A percentile compares a stretch with the other conserved stretches of the same genome.
These are phyloP conservation scores for Lota lota DNA, from an alignment of 2,113 vertebrate genomes.

Conservation along the genomic window DNA sequence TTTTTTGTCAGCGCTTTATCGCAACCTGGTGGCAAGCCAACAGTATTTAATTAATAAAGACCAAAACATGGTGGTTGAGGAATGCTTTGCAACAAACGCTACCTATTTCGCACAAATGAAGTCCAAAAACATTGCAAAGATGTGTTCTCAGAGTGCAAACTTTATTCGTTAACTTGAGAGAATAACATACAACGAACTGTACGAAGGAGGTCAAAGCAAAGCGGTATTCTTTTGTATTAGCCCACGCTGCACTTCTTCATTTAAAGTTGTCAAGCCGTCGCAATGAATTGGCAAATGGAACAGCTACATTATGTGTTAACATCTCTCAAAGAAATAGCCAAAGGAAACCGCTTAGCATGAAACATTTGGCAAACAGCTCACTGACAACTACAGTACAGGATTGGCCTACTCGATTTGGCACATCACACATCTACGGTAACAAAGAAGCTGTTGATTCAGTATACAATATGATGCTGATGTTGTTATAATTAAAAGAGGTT, in stretches of 20 bases:
- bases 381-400: not conserved
- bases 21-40: conserved; percentile 33
- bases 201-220: conserved; percentile 40
- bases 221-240: conserved; percentile 26
- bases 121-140: too few relatives aligned
- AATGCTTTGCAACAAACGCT: not conserved
- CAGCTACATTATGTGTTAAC: not conserved
- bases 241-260: conserved; percentile 3
- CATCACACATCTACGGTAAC: conserved; percentile 43
- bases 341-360: conserved; percentile 12
- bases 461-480: conserved; percentile 24
- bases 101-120: too few relatives aligned
- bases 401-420: conserved; percentile 23
- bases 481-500: conserved; percentile 27
- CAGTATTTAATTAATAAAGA: conserved; percentile 1
- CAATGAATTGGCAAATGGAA: conserved; percentile 17
- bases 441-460: conserved; percentile 14
- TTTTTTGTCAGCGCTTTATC: conserved; percentile 17
- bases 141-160: conserved; percentile 57
- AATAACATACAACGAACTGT: conserved; percentile 38
- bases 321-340: conserved; percentile 8
- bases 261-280: conserved; percentile 12
- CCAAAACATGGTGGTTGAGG: too few relatives aligned
- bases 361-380: conserved; percentile 1
- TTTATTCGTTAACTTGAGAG: conserved; percentile 67